Conservation (phyloP, 2,888 invertebrate genomes). For the Pachycephus smyrnensis region DNA sequence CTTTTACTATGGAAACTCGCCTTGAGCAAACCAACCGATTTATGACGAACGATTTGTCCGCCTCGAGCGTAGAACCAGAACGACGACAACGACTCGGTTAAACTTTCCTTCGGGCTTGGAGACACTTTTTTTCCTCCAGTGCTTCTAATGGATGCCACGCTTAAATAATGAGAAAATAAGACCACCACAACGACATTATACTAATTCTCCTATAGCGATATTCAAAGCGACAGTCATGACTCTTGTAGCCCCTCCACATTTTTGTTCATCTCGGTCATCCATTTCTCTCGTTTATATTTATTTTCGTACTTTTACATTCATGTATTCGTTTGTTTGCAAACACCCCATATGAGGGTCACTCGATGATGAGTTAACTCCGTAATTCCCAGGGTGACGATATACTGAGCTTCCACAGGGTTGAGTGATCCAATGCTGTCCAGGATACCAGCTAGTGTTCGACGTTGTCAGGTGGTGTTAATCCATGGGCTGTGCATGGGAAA, state of each 20-base stretch:
- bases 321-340: too few species aligned
- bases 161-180: constrained; percentile 57
- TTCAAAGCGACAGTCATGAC: constrained; percentile 32
- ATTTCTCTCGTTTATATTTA: too few species aligned
- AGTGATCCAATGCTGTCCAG: too few species aligned
- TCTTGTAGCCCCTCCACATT: too few species aligned
- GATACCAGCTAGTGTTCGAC: background rate
- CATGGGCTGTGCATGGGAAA: constrained; percentile 15
- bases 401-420: too few species aligned
- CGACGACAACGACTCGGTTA: constrained; percentile 19
- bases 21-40: constrained; percentile 53
- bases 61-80: constrained; percentile 25
- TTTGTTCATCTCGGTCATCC: too few species aligned
- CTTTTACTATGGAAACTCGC: background rate
- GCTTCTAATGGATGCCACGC: constrained; percentile 50
- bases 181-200: constrained; percentile 23
- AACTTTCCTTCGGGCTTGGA: constrained; percentile 37
- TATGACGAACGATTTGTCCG: constrained; percentile 60
- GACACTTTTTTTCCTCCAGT: constrained; percentile 19
- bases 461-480: constrained; percentile 28
- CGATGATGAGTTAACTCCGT: too few species aligned
- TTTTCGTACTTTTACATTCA: too few species aligned
- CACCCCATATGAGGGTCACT: too few species aligned
- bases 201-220: constrained; percentile 12
- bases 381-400: too few species aligned